These are phyloP conservation scores for Columba janthina DNA, from an alignment of 2,113 vertebrate genomes.

Conservation along the genomic window DNA sequence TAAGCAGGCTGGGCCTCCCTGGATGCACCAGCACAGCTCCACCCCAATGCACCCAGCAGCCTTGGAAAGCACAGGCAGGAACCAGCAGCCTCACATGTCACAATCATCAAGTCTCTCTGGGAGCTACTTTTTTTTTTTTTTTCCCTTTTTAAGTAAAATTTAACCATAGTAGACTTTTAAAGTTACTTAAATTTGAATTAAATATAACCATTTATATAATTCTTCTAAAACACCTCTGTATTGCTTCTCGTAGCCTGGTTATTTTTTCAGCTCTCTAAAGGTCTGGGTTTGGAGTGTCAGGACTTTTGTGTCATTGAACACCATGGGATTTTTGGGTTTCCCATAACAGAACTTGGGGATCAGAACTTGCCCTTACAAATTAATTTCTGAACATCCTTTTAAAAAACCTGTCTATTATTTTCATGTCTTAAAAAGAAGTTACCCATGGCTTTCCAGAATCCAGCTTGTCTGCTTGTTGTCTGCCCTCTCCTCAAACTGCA, in stretches of 20 bases:
- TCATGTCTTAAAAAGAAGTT: not conserved
- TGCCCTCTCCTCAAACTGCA: not conserved
- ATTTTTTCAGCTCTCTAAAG: not conserved
- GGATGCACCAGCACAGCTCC: rapidly evolving
- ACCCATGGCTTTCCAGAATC: not conserved
- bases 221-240: rapidly evolving
- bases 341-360: not conserved
- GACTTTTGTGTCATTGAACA: not conserved
- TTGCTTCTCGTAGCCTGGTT: not conserved
- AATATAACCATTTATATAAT: not conserved
- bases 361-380: not conserved
- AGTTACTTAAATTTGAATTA: not conserved
- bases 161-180: not conserved
- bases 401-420: not conserved
- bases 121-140: not conserved
- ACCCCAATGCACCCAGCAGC: rapidly evolving
- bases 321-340: not conserved
- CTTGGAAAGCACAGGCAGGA: rapidly evolving
- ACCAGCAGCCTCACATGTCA: rapidly evolving
- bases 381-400: not conserved
- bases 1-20: not conserved
- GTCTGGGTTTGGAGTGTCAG: not conserved
- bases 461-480: not conserved
- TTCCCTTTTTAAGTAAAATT: not conserved
- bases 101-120: not conserved